Evolutionary conservation across 1,140 invertebrate species (phyloP).

Genomic region (Sesamia nonagrioides): DNA sequence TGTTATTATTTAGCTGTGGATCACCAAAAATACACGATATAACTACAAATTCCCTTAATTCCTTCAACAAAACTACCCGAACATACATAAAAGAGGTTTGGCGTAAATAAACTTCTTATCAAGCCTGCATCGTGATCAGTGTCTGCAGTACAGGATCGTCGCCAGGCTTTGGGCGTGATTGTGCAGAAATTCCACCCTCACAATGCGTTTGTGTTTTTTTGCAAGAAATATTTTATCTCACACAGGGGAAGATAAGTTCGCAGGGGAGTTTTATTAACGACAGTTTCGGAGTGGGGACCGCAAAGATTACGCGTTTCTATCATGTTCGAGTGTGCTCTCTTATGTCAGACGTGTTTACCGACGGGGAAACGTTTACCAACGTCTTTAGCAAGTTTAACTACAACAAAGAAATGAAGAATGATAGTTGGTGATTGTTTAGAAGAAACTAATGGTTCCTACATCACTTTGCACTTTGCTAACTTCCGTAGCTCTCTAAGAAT

Average conservation of each 20-base stretch:
- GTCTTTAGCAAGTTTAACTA: conserved; percentile 35
- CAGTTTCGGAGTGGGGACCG: conserved; percentile 65
- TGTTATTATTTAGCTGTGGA: too few relatives aligned
- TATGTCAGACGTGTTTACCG: conserved; percentile 56
- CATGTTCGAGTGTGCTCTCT: conserved; percentile 60
- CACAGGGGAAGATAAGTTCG: conserved; percentile 71
- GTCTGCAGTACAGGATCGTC: conserved; percentile 1
- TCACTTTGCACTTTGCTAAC: conserved; percentile 23
- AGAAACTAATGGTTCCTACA: conserved; percentile 25
- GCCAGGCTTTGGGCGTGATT: conserved; percentile 39
- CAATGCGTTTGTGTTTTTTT: conserved; percentile 68
- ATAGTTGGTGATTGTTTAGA: conserved; percentile 28
- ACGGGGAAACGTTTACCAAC: conserved; percentile 32
- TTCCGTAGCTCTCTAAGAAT: background rate
- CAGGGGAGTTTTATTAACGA: conserved; percentile 76
- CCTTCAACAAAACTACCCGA: too few relatives aligned
- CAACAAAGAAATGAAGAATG: conserved; percentile 38
- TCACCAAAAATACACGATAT: too few relatives aligned
- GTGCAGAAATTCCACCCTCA: conserved; percentile 47
- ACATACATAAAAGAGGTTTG: background rate
- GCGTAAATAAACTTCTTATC: conserved; percentile 25
- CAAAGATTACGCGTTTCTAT: conserved; percentile 71
- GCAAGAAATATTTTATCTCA: conserved; percentile 73
- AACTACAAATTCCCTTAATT: too few relatives aligned
- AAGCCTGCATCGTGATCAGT: conserved; percentile 3